Base-by-base conservation (phyloP, 2,888 invertebrate species). In the Scaptomyza parva region DNA sequence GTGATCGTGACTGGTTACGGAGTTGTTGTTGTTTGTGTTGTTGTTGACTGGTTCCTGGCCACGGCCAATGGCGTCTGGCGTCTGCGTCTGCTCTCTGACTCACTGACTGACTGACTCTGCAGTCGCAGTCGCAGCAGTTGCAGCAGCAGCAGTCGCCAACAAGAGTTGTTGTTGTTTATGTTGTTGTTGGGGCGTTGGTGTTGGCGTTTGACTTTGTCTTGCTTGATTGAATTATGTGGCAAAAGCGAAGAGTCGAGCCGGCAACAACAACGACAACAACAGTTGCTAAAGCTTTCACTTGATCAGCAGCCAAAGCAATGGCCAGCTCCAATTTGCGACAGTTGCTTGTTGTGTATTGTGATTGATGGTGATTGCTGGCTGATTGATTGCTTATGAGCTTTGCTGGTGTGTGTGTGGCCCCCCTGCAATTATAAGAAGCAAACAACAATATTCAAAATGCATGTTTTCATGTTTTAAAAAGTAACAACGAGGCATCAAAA, bases 31-130 rank as follows among this genome's bases (percentile, higher is more conserved):
- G 39, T 24, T 50, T 30, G 9, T 58, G 43, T 58, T 59, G 62
- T 64, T 62, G 51, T 50, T 60, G 70, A 76, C 76, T 67, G 60
- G 67, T 68, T 75, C 71, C 75, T 75, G 71, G 71, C 77, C 73
- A 72, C 68, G 72, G 72, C 72, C 72, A 72, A 72, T 72, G 64
- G 69, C 45, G 66, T 61, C 57, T 41, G 50, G 14, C 52, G 55
- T 47, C 40, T 53, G 14, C 45, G 66, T 59, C 70, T n/a, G 28
- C 9, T 63, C 69, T 60, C 72, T 79, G 68, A 78, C 85, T 85
- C 79, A 82, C 82, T 79, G 79, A 85, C 85, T 82, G 79, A 85
- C 82, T 82, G 76, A 76, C 70, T 66, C 55, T n/a, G n/a, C n/a
- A 75, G 63, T 37, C 37, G 66, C 51, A 48, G 52, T 68, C 1